These are phyloP conservation scores for Meandrusa payeni DNA, from an alignment of 2,888 invertebrate species.

Conservation along the genomic window DNA sequence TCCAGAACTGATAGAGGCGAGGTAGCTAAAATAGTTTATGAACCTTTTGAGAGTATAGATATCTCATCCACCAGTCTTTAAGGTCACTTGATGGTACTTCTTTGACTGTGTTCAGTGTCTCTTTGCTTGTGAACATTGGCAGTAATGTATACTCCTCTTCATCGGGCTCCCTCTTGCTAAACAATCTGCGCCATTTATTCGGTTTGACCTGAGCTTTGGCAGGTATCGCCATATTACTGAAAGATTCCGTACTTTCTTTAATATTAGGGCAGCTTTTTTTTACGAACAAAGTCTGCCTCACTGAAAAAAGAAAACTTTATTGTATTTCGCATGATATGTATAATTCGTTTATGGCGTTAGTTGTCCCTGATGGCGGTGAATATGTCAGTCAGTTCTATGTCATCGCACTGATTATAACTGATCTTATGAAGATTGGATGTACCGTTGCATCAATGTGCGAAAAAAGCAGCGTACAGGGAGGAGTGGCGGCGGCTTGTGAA, in stretches of 20 bases:
- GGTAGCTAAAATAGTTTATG: neutral
- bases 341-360: no score
- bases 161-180: slow-evolving; percentile 37
- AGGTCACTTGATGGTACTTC: slow-evolving; percentile 24
- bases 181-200: slow-evolving; percentile 41
- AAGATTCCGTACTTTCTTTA: slow-evolving; percentile 15
- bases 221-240: slow-evolving; percentile 19
- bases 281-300: slow-evolving; percentile 27
- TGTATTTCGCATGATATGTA: no score
- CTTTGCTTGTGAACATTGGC: slow-evolving; percentile 44
- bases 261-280: slow-evolving; percentile 27
- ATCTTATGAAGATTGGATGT: no score
- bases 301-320: slow-evolving; percentile 20
- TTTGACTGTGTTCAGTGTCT: slow-evolving; percentile 20
- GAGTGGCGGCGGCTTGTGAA: no score
- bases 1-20: slow-evolving; percentile 14
- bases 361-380: no score
- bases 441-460: no score
- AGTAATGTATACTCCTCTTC: slow-evolving; percentile 55
- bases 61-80: slow-evolving; percentile 63
- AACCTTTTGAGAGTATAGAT: slow-evolving; percentile 46
- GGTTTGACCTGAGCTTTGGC: slow-evolving; percentile 31
- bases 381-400: no score
- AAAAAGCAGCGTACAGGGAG: no score
- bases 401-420: no score